Evolutionary conservation across 2,888 invertebrate species (phyloP), one percentile per base, ranked within the genome.

Genomic region (Synanthedon myopaeformis): DNA sequence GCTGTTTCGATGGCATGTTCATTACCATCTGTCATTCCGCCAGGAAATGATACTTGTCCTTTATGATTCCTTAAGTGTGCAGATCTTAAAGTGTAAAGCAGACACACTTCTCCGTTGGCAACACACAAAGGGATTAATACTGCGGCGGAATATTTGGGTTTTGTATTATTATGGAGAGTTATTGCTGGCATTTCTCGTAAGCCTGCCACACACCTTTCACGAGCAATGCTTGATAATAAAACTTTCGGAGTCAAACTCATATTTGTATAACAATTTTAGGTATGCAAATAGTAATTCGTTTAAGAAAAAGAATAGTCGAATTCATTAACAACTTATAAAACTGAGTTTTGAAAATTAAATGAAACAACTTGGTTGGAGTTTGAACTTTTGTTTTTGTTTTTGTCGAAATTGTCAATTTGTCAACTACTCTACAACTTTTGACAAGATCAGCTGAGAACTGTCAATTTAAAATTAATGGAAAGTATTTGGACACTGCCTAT

Each of bases 1-100:
- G 96, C 96, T 10, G 97, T 94, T 11, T 92, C 90, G 42, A 91
- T 82, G 5, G 89, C 82, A 59, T 85, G 90, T 61, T 82, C 81
- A 59, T 92, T 91, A 1, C 87, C 85, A 58, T 95, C 95, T 54
- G 88, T 85, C 83, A 92, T 93, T 0, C 94, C 97, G 59, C 93
- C 97, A 54, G 93, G 97, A 81, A 96, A 96, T 6, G 95, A 94
- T 12, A 96, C 94, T 82, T 97, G 95, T 0, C 96, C 93, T 55
- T 91, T 89, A 70, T 96, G 95, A 4, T 89, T 89, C 60, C 89
- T 92, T 53, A 98, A 76, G 60, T 91, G 89, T 12, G 89, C 82
- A 5, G 96, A 95, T 53, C 97, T 89, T 49, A 95, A 79, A 0
- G 97, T 97, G 70, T 94, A 96, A 10, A 97, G 80, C 19, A 97